Evolutionary conservation across 2,797 vertebrate genomes (phyloP), one percentile per base, ranked within the genome.

Genomic region (Artibeus lituratus): DNA sequence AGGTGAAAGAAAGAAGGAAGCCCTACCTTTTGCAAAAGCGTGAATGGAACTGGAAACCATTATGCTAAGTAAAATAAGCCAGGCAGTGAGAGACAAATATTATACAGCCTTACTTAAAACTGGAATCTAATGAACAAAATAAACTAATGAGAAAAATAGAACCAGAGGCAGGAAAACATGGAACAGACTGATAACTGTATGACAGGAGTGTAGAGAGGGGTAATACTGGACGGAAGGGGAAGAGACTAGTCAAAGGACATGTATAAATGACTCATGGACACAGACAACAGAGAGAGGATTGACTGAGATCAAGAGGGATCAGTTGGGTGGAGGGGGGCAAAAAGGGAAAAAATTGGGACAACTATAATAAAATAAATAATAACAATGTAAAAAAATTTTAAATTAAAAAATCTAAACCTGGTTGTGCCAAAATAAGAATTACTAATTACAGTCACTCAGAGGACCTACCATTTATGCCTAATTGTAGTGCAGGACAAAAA

Each of bases 401-500:
- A 62, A 62, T 65, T 65, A 35, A 81, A 62, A n/a, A n/a, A 88
- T 65, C 82, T 72, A 81, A 96, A 96, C 87, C 91, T 74, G 93
- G 96, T 94, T 96, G 89, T 89, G 76, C 95, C 96, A 80, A 70
- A 97, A 84, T 0, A 42, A 91, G 95, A 96, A 96, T 97, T 96
- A 94, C 95, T 96, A 96, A 97, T 97, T 96, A 95, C 51, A 97
- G 94, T 77, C 49, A 6, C 95, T 97, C 76, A 73, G 29, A 96
- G 72, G 96, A 96, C 97, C 96, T 96, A 96, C 83, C 97, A 97
- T 96, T 97, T 97, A 96, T 96, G 89, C 93, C 96, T 98, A 98
- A 97, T 96, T 97, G 95, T 76, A 87, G 91, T 93, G 89, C 93
- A 94, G 93, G 74, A 96, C 96, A 97, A 96, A 95, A 97, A 97